A percentile compares a stretch with the other conserved stretches of the same genome.
phyloP scores from a whole-genome alignment of 1,140 invertebrate species.

The Sycobia sp. region DNA sequence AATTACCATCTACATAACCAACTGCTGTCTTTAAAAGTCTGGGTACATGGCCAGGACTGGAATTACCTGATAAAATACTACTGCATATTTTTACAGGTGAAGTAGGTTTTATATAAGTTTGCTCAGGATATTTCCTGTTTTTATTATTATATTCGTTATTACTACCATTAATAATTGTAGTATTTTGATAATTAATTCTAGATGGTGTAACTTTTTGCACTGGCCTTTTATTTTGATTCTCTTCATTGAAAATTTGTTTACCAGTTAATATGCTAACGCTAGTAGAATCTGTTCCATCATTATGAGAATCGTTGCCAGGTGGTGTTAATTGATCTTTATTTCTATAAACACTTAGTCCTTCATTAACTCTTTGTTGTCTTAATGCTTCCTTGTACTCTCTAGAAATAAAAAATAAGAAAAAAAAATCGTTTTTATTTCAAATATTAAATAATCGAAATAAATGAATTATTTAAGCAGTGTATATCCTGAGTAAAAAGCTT shows the following conservation, averaged over 20 bases:
- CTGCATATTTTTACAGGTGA: constrained; percentile 70
- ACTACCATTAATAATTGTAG: constrained; percentile 58
- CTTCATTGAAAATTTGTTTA: constrained; percentile 54
- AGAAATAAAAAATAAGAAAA: constrained; percentile 7
- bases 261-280: constrained; percentile 34
- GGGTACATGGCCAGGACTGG: constrained; percentile 56
- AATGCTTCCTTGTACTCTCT: constrained; percentile 88
- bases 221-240: constrained; percentile 60
- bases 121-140: constrained; percentile 52
- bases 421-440: background rate
- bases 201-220: constrained; percentile 67
- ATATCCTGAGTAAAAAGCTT: no score
- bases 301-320: constrained; percentile 47
- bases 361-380: constrained; percentile 79
- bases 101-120: constrained; percentile 72
- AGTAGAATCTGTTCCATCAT: constrained; percentile 46
- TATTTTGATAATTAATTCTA: constrained; percentile 54
- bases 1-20: constrained; percentile 63
- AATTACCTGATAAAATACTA: constrained; percentile 51
- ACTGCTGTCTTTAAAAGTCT: constrained; percentile 59
- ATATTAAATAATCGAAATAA: background rate
- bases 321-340: constrained; percentile 61
- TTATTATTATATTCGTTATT: constrained; percentile 52
- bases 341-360: constrained; percentile 72
- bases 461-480: background rate